Conservation (phyloP, 2,113 vertebrate species). For the Neolamprologus fasciatus region DNA sequence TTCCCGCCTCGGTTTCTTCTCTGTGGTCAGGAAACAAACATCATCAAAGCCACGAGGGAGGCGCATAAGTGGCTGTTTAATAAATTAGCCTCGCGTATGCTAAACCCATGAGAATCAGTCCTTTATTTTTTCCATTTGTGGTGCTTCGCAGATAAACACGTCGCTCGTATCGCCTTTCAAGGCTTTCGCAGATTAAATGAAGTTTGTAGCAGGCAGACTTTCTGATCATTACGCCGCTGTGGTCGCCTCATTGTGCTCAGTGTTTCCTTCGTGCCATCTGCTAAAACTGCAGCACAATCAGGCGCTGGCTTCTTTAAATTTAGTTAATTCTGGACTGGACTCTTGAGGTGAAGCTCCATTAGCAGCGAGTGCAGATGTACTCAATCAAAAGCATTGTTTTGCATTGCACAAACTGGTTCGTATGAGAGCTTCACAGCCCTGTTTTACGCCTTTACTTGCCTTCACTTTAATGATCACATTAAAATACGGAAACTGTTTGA, state of each 20-base stretch:
- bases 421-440: not conserved
- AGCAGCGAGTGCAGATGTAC: not conserved
- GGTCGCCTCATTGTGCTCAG: not conserved
- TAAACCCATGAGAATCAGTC: accelerated
- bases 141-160: not conserved
- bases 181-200: not conserved
- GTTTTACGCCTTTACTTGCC: not conserved
- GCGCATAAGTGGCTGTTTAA: not conserved
- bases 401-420: not conserved
- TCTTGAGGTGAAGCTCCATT: not conserved
- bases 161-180: not conserved
- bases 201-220: not conserved
- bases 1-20: not conserved
- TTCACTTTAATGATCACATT: not conserved
- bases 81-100: not conserved
- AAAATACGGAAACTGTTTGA: not conserved
- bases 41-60: not conserved
- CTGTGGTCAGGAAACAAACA: not conserved
- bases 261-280: not conserved
- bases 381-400: not conserved
- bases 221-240: not conserved
- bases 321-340: not conserved
- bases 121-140: not conserved
- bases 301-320: not conserved
- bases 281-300: not conserved